Evolutionary conservation across 2,888 invertebrate genomes (phyloP).

Genomic region (Drosophila setosimentum): DNA sequence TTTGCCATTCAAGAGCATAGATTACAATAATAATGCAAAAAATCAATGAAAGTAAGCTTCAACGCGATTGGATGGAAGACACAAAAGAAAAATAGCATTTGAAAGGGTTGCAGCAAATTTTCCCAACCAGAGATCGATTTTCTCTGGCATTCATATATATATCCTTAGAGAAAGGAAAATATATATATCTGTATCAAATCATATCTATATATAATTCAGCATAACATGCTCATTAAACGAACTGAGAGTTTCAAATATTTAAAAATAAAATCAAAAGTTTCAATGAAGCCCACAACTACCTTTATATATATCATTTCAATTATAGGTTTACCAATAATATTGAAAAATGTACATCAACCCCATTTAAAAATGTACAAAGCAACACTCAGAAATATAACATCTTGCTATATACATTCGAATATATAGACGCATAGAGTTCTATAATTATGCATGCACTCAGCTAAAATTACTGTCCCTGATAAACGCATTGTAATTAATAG

Average conservation of each 20-base stretch:
- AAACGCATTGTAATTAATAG: conserved; percentile 27
- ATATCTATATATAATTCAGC: background rate
- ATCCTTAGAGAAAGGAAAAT: background rate
- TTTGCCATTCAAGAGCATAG: no score
- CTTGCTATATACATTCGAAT: conserved; percentile 8
- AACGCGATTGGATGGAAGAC: background rate
- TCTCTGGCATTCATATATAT: no score
- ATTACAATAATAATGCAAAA: background rate
- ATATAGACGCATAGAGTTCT: conserved; percentile 5
- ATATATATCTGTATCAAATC: background rate
- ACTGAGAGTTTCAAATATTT: no score
- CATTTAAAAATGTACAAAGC: background rate
- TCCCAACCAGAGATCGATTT: background rate
- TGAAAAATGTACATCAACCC: background rate
- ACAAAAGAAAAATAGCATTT: background rate
- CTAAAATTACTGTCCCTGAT: conserved; percentile 13
- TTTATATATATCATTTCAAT: background rate
- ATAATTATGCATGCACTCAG: background rate
- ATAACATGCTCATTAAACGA: background rate
- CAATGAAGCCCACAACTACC: background rate
- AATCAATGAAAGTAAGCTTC: background rate
- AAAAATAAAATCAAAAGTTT: background rate
- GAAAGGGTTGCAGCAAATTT: background rate
- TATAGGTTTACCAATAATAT: background rate
- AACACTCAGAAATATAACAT: background rate